Evolutionary conservation across 2,888 invertebrate genomes (phyloP), one percentile per base, ranked within the genome.

Genomic region (Polyommatus icarus): DNA sequence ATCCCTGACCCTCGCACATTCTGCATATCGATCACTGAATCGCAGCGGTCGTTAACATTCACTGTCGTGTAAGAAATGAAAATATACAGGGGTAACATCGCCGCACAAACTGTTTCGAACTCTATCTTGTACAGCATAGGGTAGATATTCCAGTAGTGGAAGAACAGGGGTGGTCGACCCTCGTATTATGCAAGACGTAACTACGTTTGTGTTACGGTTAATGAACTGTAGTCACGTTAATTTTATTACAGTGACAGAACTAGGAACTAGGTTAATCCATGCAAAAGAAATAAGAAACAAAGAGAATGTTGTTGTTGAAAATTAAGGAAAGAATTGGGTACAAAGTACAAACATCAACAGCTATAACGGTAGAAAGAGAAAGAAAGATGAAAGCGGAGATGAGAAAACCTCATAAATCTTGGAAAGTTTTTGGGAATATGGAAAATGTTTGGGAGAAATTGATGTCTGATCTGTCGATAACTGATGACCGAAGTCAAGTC

Each of bases 201-300:
- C 61, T 15, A 67, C 67, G 18, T 67, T 32, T 67, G 67, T 67
- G 67, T 67, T 67, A 67, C 67, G 67, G 67, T 67, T 67, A 67
- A 67, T 32, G 67, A 67, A 67, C 67, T 18, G 67, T 32, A 29
- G 15, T 32, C 67, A 67, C 67, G 67, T 67, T 32, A 29, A 67
- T 29, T 67, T 29, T 67, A 2, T 67, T 32, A 10, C 54, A 18
- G 15, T 1, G 54, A 54, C 54, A 54, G 18, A 18, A 54, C 54
- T 54, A 54, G 15, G 50, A 54, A 54, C 3, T 54, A 54, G 54
- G 54, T 54, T 54, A 54, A 54, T 54, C 54, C 54, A 54, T 54
- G 15, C 54, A 54, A 36, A 36, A 0, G 0, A 36, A 36, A 36
- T 6, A 46, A 8, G 46, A 12, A 46, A 8, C 46, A 46, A 46